Conservation (phyloP, 2,888 invertebrate genomes). For the Spilosoma lubricipeda region DNA sequence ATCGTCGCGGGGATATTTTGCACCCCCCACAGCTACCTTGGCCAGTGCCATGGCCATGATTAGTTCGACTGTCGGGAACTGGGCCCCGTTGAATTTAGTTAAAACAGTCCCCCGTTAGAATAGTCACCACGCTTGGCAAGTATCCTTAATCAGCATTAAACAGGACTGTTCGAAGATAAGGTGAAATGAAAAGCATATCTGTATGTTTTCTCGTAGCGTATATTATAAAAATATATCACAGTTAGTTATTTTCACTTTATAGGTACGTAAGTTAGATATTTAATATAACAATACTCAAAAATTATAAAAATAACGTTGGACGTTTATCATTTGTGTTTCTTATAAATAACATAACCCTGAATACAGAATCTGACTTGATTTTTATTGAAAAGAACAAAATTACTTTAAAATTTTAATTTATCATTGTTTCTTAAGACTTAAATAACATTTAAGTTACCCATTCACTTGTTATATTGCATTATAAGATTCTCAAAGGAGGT, state of each 20-base stretch:
- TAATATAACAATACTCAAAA: constrained; percentile 12
- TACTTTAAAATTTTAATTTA: not conserved
- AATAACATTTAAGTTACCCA: not conserved
- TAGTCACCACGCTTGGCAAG: too few species aligned
- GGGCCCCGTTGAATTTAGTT: too few species aligned
- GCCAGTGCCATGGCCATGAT: too few species aligned
- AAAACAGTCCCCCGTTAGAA: too few species aligned
- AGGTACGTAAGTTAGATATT: constrained; percentile 42
- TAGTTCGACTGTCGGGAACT: too few species aligned
- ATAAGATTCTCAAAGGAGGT: not conserved
- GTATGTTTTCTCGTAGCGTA: constrained; percentile 53
- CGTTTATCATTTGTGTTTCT: constrained; percentile 13
- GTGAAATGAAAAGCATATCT: constrained; percentile 22
- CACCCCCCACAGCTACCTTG: too few species aligned
- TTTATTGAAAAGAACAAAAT: not conserved
- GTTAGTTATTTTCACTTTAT: constrained; percentile 66
- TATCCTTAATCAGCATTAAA: too few species aligned
- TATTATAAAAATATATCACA: constrained; percentile 78
- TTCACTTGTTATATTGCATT: not conserved
- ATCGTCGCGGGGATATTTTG: too few species aligned
- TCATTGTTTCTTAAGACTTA: not conserved
- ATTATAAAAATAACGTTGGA: constrained; percentile 21
- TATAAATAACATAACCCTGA: constrained; percentile 3
- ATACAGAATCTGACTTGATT: not conserved
- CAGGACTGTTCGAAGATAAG: not conserved